Evolutionary conservation across 1,140 invertebrate species (phyloP).

Genomic region (Cydia pomonella): DNA sequence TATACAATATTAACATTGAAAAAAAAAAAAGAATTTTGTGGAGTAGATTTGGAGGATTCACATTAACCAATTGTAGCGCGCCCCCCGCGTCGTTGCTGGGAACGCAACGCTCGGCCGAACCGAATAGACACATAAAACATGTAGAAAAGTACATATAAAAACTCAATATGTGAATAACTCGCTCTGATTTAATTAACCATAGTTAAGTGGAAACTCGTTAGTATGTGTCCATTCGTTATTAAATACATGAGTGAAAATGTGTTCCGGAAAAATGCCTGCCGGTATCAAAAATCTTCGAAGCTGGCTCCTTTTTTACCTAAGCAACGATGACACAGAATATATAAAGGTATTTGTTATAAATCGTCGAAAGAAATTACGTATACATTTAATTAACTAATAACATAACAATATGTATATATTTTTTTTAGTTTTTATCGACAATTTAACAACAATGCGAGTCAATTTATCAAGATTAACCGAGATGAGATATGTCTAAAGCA

Average conservation of each 20-base stretch:
- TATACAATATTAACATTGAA: neutral
- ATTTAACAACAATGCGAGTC: constrained; percentile 50
- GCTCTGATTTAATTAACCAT: constrained; percentile 68
- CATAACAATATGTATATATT: constrained; percentile 46
- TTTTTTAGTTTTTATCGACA: constrained; percentile 45
- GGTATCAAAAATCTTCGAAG: neutral
- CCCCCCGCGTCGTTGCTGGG: constrained; percentile 32
- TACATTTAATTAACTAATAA: constrained; percentile 14
- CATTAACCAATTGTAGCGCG: constrained; percentile 24
- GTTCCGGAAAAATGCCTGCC: neutral
- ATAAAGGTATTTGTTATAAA: neutral
- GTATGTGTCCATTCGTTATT: constrained; percentile 56
- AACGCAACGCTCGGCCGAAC: constrained; percentile 25
- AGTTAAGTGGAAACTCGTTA: constrained; percentile 61
- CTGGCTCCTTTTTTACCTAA: too few species aligned
- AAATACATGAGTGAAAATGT: constrained; percentile 42
- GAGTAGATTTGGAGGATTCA: constrained; percentile 26
- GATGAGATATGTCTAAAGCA: constrained; percentile 57
- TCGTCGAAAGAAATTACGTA: neutral
- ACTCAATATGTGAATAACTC: constrained; percentile 54
- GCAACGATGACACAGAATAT: too few species aligned
- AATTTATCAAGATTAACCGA: constrained; percentile 56
- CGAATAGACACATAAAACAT: constrained; percentile 41
- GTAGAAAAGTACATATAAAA: constrained; percentile 26
- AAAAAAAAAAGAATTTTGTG: neutral